These are phyloP conservation scores for Papilio protenor DNA, from an alignment of 2,888 invertebrate species.

Conservation along the genomic window DNA sequence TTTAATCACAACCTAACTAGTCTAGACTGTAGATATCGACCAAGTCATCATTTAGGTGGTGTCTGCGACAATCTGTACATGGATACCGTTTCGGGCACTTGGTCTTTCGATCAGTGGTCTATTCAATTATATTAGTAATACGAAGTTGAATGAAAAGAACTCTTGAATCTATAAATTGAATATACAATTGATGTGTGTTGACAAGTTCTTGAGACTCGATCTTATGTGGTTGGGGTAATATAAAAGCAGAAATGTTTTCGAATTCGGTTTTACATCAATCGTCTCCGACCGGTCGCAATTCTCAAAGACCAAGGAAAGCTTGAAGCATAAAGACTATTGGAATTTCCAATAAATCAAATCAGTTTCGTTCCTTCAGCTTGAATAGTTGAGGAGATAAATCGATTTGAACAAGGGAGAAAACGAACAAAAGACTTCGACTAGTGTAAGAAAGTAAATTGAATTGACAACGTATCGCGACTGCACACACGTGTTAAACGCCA, in stretches of 20 bases:
- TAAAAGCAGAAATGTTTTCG: neutral
- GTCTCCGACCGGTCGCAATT: constrained; percentile 19
- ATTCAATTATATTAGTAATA: neutral
- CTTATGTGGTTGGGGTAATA: constrained; percentile 7
- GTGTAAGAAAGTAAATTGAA: constrained; percentile 23
- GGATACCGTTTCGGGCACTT: neutral
- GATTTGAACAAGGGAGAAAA: constrained; percentile 26
- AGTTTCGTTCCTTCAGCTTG: constrained; percentile 33
- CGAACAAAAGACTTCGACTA: constrained; percentile 20
- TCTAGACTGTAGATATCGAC: neutral
- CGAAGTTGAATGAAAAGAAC: neutral
- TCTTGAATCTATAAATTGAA: neutral
- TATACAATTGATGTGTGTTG: neutral
- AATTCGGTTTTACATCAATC: constrained; percentile 10
- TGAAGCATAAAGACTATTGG: constrained; percentile 37
- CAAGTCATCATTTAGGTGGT: neutral
- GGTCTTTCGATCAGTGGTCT: neutral
- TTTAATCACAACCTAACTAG: neutral
- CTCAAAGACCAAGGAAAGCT: constrained; percentile 28
- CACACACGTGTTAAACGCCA: neutral
- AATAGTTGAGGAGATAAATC: constrained; percentile 38
- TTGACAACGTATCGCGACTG: constrained; percentile 7
- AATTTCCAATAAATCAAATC: constrained; percentile 41
- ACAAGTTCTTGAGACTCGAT: neutral
- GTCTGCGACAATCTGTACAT: neutral